Evolutionary conservation across 2,888 invertebrate species (phyloP), one percentile per base, ranked within the genome.

Genomic region (Polydrusus tereticollis): DNA sequence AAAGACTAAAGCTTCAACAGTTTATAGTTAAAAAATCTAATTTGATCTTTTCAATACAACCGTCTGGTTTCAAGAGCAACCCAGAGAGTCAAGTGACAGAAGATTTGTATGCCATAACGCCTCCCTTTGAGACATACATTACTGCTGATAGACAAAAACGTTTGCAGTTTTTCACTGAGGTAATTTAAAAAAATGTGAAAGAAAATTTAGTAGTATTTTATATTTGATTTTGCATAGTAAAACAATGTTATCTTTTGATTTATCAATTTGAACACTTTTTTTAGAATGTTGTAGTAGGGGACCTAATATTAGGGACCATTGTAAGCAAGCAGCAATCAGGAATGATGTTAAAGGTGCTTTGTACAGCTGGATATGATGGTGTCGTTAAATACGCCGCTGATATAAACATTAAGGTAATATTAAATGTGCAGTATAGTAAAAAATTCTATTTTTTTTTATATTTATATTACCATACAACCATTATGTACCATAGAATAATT

Each of bases 21-120:
- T 96, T 97, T 85, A 90, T 96, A 79, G 93, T 93, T 8, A 93
- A 93, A 81, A 96, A 96, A 85, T 94, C 95, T 1, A 90, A 90
- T 81, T 88, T 92, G 59, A 87, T 97, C 76, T 97, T 93, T 83
- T 91, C 83, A 88, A 83, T 83, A 85, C 75, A 88, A 89, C 74
- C 80, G 2, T 81, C 86, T 18, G 87, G 88, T 29, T 65, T 67
- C n/a, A 73, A 68, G 52, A 21, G 18, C 4, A 60, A 52, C 18
- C 1, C 23, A 5, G 84, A 86, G 3, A 83, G 88, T 74, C 85
- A 87, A 23, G 70, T 82, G 45, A 86, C 89, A 52, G 88, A 88
- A 75, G 92, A 93, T 85, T 88, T 90, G 82, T 94, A 89, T 88
- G 94, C 94, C 18, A 88, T 94, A 76, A 91, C 95, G 89, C 96